Base-by-base conservation (phyloP, 2,113 vertebrate species). In the Xiphorhynchus elegans region DNA sequence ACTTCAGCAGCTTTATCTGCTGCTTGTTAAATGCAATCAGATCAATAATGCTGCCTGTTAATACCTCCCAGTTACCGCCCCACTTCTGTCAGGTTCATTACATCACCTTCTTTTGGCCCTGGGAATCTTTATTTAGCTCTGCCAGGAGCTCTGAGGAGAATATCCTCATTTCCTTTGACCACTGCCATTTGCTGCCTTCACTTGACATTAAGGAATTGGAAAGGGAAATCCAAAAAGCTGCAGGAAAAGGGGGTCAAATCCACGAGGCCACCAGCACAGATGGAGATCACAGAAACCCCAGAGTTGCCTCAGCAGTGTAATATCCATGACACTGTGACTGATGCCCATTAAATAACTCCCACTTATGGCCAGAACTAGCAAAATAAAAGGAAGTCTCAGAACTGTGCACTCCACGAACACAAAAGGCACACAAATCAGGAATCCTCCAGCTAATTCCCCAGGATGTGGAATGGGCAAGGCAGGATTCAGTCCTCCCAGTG, bases 41-140 rank as follows among this genome's bases (percentile, higher is more conserved):
- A 50, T 93, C 94, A 78, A 49, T 78, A 60, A 64, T 3, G 10
- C 58, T 5, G 70, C 39, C 77, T 37, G 39, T 66, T 85, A 81
- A 87, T 79, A 35, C 74, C 80, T 72, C 44, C 81, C 75, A 70
- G 33, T 59, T 59, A 59, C 89, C 3, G 16, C 11, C 80, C 90
- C 70, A 83, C 91, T 96, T 91, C 89, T 92, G 87, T 94, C 91
- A 93, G 46, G 8, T 72, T 77, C 91, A 8, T 89, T 93, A 72
- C 70, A 94, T 87, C 62, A 50, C 78, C 84, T 90, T 66, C 76
- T 42, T 76, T 94, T 84, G 68, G 76, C 66, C 73, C 73, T 78
- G 63, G 2, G 82, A 25, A 60, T 85, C 88, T 86, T 87, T 24
- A 39, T 56, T 95, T 73, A 91, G 84, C 59, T 58, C 58, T 42